A percentile compares a stretch with the other conserved stretches of the same genome.
phyloP scores from a whole-genome alignment of 1,140 invertebrate genomes.

The Tenebrio molitor region DNA sequence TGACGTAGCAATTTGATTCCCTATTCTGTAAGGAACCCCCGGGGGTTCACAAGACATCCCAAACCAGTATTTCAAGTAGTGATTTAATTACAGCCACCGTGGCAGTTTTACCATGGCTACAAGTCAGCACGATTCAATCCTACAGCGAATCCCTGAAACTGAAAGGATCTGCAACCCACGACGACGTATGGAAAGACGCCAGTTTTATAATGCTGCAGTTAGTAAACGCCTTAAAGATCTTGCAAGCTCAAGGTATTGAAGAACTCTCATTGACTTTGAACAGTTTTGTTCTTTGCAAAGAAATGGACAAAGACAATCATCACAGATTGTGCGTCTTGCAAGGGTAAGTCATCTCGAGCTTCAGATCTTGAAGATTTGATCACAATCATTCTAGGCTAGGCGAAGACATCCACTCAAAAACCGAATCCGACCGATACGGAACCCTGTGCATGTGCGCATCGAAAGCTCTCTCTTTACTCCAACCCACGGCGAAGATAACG shows the following conservation, averaged over 20 bases:
- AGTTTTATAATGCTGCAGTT: constrained; percentile 84
- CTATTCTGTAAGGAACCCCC: no score
- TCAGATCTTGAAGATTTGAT: no score
- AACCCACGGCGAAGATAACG: constrained; percentile 70
- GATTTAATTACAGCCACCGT: constrained; percentile 75
- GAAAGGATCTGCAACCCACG: constrained; percentile 66
- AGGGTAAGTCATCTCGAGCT: no score
- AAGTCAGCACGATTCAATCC: constrained; percentile 78
- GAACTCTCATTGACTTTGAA: constrained; percentile 78
- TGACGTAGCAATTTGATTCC: no score
- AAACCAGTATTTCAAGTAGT: no score
- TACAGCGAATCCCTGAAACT: constrained; percentile 72
- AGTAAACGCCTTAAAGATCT: constrained; percentile 82
- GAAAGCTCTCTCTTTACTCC: constrained; percentile 75
- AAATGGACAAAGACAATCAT: constrained; percentile 71
- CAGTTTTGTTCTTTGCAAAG: constrained; percentile 73
- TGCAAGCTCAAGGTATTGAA: constrained; percentile 88
- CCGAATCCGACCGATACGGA: constrained; percentile 73
- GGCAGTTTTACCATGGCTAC: constrained; percentile 77
- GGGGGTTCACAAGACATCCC: no score
- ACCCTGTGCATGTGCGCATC: constrained; percentile 85
- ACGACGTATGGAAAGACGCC: constrained; percentile 64
- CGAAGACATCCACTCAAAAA: constrained; percentile 71
- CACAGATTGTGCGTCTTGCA: constrained; percentile 79
- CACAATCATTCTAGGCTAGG: constrained; percentile 73